phyloP scores from a whole-genome alignment of 2,888 invertebrate genomes.

The Nemapogon koenigi region DNA sequence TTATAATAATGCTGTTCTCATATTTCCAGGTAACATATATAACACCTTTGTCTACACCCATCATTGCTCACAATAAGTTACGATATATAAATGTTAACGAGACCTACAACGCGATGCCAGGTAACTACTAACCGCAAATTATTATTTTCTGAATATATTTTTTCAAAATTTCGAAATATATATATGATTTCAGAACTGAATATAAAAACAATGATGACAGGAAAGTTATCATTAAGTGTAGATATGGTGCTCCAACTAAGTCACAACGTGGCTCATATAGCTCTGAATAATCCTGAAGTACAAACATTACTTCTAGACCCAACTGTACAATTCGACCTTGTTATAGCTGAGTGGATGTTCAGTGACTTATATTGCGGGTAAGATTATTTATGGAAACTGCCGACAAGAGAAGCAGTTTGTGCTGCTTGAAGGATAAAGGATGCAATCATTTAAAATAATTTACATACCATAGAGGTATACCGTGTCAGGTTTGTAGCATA shows the following conservation, averaged over 20 bases:
- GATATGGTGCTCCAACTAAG: neutral
- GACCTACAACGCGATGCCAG: slow-evolving; percentile 8
- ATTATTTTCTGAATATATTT: neutral
- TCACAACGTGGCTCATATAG: slow-evolving; percentile 13
- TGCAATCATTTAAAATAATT: too few species aligned
- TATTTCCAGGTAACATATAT: slow-evolving; percentile 28
- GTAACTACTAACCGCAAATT: neutral
- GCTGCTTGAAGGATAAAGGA: too few species aligned
- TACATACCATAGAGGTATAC: too few species aligned
- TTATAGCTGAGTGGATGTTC: slow-evolving; percentile 35
- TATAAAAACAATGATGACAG: slow-evolving; percentile 4
- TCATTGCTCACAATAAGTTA: slow-evolving; percentile 22
- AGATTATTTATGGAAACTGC: too few species aligned
- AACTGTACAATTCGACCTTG: slow-evolving; percentile 26
- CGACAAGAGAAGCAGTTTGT: too few species aligned
- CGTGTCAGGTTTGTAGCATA: too few species aligned
- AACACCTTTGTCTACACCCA: slow-evolving; percentile 21
- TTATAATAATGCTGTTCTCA: slow-evolving; percentile 3
- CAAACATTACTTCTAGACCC: slow-evolving; percentile 25
- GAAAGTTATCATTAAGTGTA: neutral
- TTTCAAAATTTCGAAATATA: neutral
- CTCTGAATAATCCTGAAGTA: slow-evolving; percentile 22
- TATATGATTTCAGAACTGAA: neutral
- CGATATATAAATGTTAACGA: slow-evolving; percentile 21
- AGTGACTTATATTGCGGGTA: slow-evolving; percentile 27